phyloP scores from a whole-genome alignment of 92 coral and sea anemone species.

The Epizoanthus rinbou region DNA sequence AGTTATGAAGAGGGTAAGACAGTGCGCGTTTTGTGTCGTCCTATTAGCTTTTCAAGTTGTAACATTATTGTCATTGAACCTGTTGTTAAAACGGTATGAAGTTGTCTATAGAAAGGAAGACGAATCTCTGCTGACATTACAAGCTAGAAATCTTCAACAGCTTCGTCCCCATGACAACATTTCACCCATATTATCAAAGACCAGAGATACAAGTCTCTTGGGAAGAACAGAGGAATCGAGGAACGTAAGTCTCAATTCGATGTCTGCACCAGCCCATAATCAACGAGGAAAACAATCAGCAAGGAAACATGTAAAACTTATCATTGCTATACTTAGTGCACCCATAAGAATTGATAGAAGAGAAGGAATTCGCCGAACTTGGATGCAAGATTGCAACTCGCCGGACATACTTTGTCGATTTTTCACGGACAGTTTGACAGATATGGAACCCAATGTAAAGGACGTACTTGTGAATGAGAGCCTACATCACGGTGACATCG shows the following conservation, averaged over 20 bases:
- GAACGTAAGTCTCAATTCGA: not conserved
- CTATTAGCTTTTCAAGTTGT: constrained; percentile 2
- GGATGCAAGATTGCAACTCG: constrained; percentile 77
- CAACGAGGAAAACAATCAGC: not conserved
- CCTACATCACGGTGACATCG: constrained; percentile 61
- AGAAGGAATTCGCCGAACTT: constrained; percentile 81
- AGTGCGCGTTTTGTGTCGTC: not conserved
- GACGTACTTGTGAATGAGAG: constrained; percentile 65
- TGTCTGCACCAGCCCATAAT: not conserved
- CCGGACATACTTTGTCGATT: constrained; percentile 82
- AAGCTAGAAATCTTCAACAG: not conserved
- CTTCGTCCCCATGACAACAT: not conserved
- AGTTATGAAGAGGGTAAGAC: constrained; percentile 10
- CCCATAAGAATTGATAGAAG: constrained; percentile 89
- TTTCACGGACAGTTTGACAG: constrained; percentile 78
- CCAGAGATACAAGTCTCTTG: not conserved
- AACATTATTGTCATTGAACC: constrained; percentile 16
- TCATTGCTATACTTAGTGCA: constrained; percentile 86
- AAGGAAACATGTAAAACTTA: constrained; percentile 52
- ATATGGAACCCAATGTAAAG: constrained; percentile 65
- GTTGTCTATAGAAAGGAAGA: not conserved
- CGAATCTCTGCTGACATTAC: not conserved
- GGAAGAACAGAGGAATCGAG: not conserved
- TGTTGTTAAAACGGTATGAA: constrained; percentile 17
- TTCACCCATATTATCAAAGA: not conserved